Percentiles rank a stretch among this genome's conserved stretches.
Evolutionary conservation across 2,113 vertebrate genomes (phyloP).

Genomic region (Sinocyclocheilus rhinocerous): DNA sequence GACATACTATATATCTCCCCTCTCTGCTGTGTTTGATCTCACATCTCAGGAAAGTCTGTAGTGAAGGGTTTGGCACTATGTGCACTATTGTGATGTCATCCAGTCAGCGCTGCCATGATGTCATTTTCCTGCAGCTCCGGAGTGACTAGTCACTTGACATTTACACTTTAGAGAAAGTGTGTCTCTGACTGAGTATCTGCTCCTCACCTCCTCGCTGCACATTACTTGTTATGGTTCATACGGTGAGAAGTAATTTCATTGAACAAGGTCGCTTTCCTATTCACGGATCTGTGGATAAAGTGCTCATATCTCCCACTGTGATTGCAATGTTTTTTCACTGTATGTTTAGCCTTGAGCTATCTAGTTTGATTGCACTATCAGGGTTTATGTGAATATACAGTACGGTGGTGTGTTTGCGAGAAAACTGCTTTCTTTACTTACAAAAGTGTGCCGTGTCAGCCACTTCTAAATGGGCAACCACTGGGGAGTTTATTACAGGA

Average conservation of each 20-base stretch:
- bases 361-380: neutral
- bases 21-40: neutral
- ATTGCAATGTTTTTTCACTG: conserved; percentile 28
- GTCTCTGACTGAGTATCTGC: neutral
- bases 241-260: neutral
- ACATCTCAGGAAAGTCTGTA: neutral
- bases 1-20: neutral
- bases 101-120: neutral
- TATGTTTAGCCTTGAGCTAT: conserved; percentile 6
- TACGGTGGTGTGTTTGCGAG: neutral
- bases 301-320: conserved; percentile 23
- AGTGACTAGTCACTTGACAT: neutral
- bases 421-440: neutral
- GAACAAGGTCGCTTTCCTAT: conserved; percentile 28
- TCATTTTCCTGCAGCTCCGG: neutral
- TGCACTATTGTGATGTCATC: neutral
- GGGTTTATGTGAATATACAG: neutral
- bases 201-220: conserved; percentile 10
- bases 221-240: conserved; percentile 17
- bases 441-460: neutral
- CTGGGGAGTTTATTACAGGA: conserved; percentile 23
- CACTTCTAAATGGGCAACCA: conserved; percentile 18
- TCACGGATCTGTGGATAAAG: conserved; percentile 19
- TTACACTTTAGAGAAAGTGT: neutral
- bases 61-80: neutral